Evolutionary conservation across 2,113 vertebrate genomes (phyloP).

Genomic region (Meleagris gallopavo): DNA sequence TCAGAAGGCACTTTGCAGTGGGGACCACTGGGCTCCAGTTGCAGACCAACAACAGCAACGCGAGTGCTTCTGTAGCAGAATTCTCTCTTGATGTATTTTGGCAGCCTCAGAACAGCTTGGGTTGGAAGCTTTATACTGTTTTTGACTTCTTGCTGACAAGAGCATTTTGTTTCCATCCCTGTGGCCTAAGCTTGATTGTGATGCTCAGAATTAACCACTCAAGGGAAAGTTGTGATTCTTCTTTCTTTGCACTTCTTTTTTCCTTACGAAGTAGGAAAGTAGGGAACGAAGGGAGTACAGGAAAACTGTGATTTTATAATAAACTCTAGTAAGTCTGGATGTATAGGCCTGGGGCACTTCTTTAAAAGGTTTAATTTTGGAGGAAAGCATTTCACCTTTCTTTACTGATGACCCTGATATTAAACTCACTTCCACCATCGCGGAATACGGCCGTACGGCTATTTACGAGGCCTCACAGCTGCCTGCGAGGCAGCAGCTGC

Average conservation of each 20-base stretch:
- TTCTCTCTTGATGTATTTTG: not conserved
- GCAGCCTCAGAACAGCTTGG: not conserved
- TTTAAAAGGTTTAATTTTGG: fast-evolving
- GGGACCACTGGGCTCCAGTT: not conserved
- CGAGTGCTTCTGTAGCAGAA: not conserved
- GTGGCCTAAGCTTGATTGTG: not conserved
- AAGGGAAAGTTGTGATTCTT: fast-evolving
- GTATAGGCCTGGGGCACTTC: not conserved
- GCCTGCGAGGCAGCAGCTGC: not conserved
- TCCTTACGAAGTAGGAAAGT: not conserved
- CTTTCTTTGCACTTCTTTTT: fast-evolving
- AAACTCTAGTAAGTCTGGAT: not conserved
- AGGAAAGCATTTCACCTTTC: not conserved
- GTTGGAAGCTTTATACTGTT: not conserved
- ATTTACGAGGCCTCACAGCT: not conserved
- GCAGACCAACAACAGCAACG: not conserved
- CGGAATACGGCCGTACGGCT: not conserved
- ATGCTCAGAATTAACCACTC: not conserved
- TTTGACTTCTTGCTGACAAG: not conserved
- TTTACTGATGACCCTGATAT: no score
- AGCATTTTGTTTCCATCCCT: not conserved
- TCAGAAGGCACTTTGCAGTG: not conserved
- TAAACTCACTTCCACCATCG: not conserved
- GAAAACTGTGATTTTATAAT: not conserved
- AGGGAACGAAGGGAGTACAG: not conserved